Evolutionary conservation across 2,888 invertebrate genomes (phyloP).

Genomic region (Melieria picta): DNA sequence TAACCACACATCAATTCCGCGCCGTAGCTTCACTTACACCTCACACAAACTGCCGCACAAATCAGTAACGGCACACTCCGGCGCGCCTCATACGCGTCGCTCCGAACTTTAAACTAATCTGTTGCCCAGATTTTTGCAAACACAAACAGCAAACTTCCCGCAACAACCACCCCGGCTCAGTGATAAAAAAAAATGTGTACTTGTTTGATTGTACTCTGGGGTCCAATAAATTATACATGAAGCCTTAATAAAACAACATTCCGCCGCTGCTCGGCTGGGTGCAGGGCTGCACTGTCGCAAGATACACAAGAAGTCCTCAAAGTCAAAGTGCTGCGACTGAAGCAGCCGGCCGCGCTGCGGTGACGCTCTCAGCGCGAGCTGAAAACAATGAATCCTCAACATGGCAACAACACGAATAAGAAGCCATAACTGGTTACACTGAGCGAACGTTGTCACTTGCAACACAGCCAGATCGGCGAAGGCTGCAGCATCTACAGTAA

Average conservation of each 20-base stretch:
- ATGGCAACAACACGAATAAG: no score
- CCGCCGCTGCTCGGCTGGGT: constrained; percentile 1
- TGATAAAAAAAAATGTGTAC: constrained; percentile 20
- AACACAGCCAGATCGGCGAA: no score
- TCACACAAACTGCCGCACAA: neutral
- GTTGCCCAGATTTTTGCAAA: neutral
- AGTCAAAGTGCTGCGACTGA: no score
- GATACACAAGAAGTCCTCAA: no score
- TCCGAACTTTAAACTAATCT: constrained; percentile 15
- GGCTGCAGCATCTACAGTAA: no score
- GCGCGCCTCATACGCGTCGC: neutral
- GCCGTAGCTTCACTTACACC: neutral
- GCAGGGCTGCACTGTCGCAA: neutral
- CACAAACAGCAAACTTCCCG: neutral
- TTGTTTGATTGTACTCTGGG: constrained; percentile 26
- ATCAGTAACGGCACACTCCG: neutral
- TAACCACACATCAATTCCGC: constrained; percentile 12
- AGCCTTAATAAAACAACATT: constrained; percentile 21
- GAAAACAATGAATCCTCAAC: no score
- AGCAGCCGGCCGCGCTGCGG: no score
- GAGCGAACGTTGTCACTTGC: no score
- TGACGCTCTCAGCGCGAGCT: no score
- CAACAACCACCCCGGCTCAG: neutral
- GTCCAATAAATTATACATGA: constrained; percentile 31
- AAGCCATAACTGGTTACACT: no score